phyloP scores from a whole-genome alignment of 2,888 invertebrate species.

The Aleiodes leptofemur region DNA sequence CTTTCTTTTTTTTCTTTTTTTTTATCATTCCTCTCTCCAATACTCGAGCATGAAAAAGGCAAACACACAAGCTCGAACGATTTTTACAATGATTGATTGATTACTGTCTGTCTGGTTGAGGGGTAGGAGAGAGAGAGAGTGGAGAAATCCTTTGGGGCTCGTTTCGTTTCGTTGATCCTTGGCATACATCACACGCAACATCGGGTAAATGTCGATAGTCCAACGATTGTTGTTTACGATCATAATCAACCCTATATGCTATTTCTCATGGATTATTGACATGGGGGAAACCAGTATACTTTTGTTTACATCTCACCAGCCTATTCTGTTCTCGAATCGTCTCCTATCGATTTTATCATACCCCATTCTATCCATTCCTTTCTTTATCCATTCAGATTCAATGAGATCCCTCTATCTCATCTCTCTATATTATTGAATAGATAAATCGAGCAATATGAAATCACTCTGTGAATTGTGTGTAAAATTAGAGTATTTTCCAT shows the following conservation, averaged over 20 bases:
- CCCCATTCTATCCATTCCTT: too few species aligned
- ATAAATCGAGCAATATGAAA: neutral
- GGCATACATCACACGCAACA: constrained; percentile 63
- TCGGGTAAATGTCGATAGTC: constrained; percentile 65
- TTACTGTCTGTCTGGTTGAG: constrained; percentile 41
- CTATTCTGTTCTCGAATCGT: neutral
- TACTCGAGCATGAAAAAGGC: neutral
- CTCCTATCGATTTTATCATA: neutral
- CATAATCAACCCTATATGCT: constrained; percentile 61
- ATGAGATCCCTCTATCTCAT: neutral
- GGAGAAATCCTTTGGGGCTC: constrained; percentile 42
- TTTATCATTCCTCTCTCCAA: neutral
- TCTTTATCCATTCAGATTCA: neutral
- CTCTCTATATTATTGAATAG: too few species aligned
- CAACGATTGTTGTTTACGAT: constrained; percentile 68
- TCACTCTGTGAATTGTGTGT: too few species aligned
- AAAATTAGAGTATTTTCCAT: too few species aligned
- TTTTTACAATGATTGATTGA: constrained; percentile 58
- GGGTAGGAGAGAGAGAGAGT: too few species aligned
- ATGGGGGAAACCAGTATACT: neutral
- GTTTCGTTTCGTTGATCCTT: constrained; percentile 42
- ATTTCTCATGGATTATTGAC: constrained; percentile 50
- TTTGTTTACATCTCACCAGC: neutral
- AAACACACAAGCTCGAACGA: neutral
- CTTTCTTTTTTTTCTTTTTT: too few species aligned